Evolutionary conservation across 2,888 invertebrate species (phyloP).

Genomic region (Lymantria monacha): DNA sequence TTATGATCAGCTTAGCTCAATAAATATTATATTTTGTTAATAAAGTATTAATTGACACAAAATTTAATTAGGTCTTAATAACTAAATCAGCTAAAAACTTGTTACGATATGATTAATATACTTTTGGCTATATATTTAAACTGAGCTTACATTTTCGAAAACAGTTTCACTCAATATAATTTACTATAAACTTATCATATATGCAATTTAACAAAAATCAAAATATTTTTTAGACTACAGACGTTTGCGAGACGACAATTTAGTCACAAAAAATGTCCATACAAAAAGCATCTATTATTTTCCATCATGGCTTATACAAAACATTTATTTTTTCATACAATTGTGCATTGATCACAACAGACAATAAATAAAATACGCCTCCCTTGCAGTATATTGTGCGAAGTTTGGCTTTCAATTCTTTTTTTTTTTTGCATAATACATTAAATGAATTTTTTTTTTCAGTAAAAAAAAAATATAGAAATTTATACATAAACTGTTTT

Average conservation of each 20-base stretch:
- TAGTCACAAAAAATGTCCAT: slow-evolving; percentile 33
- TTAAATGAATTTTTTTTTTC: not conserved
- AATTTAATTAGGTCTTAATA: too few species aligned
- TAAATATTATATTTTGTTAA: too few species aligned
- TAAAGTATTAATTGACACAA: too few species aligned
- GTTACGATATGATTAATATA: too few species aligned
- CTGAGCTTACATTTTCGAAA: too few species aligned
- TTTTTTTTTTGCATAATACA: not conserved
- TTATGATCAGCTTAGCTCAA: too few species aligned
- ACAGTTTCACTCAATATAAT: too few species aligned
- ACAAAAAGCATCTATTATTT: slow-evolving; percentile 47
- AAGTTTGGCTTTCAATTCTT: slow-evolving; percentile 5
- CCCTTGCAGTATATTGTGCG: slow-evolving; percentile 39
- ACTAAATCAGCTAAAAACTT: too few species aligned
- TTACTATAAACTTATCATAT: not conserved
- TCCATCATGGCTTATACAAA: slow-evolving; percentile 43
- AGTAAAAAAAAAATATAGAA: not conserved
- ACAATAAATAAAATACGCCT: slow-evolving; percentile 72
- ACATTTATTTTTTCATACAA: slow-evolving; percentile 39
- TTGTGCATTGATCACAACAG: slow-evolving; percentile 68
- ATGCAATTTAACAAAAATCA: not conserved
- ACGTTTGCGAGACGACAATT: slow-evolving; percentile 19
- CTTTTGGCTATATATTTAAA: too few species aligned
- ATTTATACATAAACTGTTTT: too few species aligned
- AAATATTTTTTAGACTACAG: slow-evolving; percentile 11